Evolutionary conservation across 2,888 invertebrate genomes (phyloP), one percentile per base, ranked within the genome.

Genomic region (Polydesmus complanatus): DNA sequence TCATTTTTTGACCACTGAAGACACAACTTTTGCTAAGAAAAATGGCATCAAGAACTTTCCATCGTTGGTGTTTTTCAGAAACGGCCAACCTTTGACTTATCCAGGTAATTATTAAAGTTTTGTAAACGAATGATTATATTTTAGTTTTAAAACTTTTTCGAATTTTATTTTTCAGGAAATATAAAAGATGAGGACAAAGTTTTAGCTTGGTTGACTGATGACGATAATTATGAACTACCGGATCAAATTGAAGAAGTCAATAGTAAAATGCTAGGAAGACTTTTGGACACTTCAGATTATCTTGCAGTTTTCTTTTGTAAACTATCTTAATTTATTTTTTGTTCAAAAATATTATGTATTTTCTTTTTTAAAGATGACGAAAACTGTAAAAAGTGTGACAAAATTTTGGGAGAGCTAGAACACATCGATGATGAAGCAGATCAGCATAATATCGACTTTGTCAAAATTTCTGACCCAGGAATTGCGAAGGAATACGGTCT

Each of bases 191-290:
- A 92, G 75, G 91, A 92, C 70, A 89, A 90, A 73, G 91, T 93
- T 0, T 73, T 93, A 26, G 83, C 88, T 0, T 93, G 93, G 93
- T 77, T 93, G 51, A 91, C 91, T 0, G 90, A 91, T 70, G 91
- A 92, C 71, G 83, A 91, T 65, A 91, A 90, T 3, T 76, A 92
- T 11, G 89, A 92, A 74, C 88, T 91, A 69, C 91, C 91, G 5
- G 93, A 93, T 62, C 85, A 87, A 73, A 93, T 93, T 68, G 93
- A 93, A 73, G 92, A 93, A 75, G 90, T 93, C 48, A 93, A 93
- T 70, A 79, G 82, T 1, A 85, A 81, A 72, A 92, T 93, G 91
- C 75, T 93, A 72, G 91, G 92, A 69, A 91, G 90, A 71, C 86
- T 92, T 66, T 78, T 93, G 64, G 82, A 85, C 63, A 88, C 89